These are phyloP conservation scores for Tetramorium alpestre DNA, from an alignment of 1,140 invertebrate genomes.

Conservation along the genomic window DNA sequence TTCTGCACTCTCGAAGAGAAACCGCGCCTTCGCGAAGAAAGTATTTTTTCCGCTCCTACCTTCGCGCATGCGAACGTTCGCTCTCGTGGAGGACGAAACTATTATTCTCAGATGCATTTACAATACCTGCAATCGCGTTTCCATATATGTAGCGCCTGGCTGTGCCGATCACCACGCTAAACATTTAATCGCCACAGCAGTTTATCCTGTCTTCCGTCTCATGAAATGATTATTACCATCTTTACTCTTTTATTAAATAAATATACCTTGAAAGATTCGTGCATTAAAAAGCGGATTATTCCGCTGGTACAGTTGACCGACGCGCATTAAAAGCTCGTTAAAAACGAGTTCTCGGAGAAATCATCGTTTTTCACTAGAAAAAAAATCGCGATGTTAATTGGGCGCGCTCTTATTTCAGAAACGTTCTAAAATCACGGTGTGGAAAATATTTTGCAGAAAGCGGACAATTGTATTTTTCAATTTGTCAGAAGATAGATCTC, in stretches of 20 bases:
- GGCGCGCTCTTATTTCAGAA: neutral
- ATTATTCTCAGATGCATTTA: constrained; percentile 33
- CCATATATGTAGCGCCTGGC: neutral
- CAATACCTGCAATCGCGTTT: neutral
- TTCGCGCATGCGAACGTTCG: constrained; percentile 72
- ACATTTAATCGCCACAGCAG: neutral
- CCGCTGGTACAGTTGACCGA: neutral
- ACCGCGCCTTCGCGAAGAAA: constrained; percentile 74
- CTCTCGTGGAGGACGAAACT: constrained; percentile 29
- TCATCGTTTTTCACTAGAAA: constrained; percentile 31
- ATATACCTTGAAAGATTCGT: neutral
- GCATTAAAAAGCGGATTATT: neutral
- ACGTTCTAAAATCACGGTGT: constrained; percentile 8
- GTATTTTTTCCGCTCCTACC: constrained; percentile 66
- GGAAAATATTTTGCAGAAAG: constrained; percentile 11
- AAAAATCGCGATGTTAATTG: constrained; percentile 25
- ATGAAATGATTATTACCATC: neutral
- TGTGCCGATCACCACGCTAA: constrained; percentile 4
- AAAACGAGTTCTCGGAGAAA: constrained; percentile 16
- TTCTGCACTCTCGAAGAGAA: constrained; percentile 71
- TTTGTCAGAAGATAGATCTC: neutral
- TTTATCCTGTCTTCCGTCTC: neutral
- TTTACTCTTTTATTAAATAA: neutral
- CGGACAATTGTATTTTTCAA: neutral
- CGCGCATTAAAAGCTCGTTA: constrained; percentile 10